Evolutionary conservation across 2,888 invertebrate genomes (phyloP), one percentile per base, ranked within the genome.

Genomic region (Hirtodrosophila cameraria): DNA sequence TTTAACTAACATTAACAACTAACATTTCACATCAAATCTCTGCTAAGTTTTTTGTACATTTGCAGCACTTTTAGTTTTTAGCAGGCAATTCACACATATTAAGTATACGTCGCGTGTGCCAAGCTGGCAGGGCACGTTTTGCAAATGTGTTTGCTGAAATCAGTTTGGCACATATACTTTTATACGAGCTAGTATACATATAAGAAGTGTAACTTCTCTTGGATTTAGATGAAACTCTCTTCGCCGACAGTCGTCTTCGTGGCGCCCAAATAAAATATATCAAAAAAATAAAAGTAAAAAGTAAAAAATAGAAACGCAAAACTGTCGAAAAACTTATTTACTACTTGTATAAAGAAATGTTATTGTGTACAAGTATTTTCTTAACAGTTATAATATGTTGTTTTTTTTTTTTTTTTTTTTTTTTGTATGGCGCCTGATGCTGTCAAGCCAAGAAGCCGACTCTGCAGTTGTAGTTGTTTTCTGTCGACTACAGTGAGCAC

Each of bases 41-140:
- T 43, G 25, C 20, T 8, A 15, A 16, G 12, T 43, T 49, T 28
- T n/a, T 5, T 23, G 11, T 11, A 1, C 36, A 36, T 11, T 36
- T 39, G 15, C 5, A 13, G 12, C 20, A 31, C 23, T 27, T 27
- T n/a, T 18, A 41, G n/a, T 23, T 13, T 11, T 20, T 8, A 27
- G 12, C 48, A 43, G 43, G 33, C 38, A 28, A 35, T 41, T 58
- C 38, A 57, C 52, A 41, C 12, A 38, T 12, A 76, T 78, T 57
- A 64, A 58, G 70, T 67, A 73, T 76, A 80, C 80, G 74, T 58
- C 52, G 30, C 62, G 48, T 76, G 66, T 13, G 61, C 50, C 69
- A 25, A 18, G 12, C 16, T 8, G 27, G 33, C 27, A 39, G 13
- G 33, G 58, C 73, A 66, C 77, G 70, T 79, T 66, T 58, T 11